phyloP scores from a whole-genome alignment of 37 sponge, comb jelly and placozoan genomes.

The Hexactinellida sp. region DNA sequence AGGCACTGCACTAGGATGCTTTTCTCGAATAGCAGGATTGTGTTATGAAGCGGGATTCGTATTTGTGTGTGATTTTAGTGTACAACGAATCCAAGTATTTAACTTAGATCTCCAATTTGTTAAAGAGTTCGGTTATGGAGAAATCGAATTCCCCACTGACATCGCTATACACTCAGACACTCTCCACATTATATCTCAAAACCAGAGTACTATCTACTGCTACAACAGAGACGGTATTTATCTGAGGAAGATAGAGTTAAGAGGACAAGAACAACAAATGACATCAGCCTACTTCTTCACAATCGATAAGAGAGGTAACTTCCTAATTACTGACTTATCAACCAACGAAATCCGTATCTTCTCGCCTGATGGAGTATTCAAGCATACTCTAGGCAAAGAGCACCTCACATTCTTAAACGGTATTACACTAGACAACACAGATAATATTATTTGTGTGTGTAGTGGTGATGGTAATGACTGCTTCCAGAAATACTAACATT shows the following conservation, averaged over 20 bases:
- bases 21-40: background rate
- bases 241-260: background rate
- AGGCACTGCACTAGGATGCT: background rate
- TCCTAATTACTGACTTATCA: background rate
- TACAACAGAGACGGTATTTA: background rate
- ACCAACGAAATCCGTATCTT: background rate
- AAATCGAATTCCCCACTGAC: background rate
- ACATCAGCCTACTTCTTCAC: background rate
- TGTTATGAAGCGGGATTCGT: background rate
- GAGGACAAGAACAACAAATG: background rate
- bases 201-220: background rate
- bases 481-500: conserved; percentile 5
- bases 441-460: background rate
- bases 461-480: background rate
- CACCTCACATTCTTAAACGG: background rate
- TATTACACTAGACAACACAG: background rate
- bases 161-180: background rate
- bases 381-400: background rate
- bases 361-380: background rate
- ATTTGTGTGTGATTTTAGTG: conserved; percentile 2
- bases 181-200: background rate
- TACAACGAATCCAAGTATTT: background rate
- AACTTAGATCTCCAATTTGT: background rate
- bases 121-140: background rate
- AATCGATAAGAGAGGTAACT: background rate